Evolutionary conservation across 2,113 vertebrate species (phyloP).

Genomic region (Cavia porcellus): DNA sequence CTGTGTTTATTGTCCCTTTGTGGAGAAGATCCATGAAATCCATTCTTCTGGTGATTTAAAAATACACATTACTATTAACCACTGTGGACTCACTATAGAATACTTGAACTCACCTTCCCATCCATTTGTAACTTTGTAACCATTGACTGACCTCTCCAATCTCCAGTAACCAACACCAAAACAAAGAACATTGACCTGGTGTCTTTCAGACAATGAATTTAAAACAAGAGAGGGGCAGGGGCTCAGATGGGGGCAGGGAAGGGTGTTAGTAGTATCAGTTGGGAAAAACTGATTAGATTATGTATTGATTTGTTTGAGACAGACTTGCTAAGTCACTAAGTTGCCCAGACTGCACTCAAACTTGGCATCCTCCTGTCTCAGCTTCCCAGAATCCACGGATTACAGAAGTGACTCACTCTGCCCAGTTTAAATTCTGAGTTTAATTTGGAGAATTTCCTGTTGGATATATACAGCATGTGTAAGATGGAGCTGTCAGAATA

Average conservation of each 20-base stretch:
- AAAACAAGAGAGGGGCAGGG: background rate
- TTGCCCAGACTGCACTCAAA: background rate
- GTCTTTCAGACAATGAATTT: background rate
- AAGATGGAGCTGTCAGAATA: background rate
- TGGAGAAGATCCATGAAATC: background rate
- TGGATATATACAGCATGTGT: background rate
- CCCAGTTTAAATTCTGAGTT: background rate
- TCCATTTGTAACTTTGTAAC: background rate
- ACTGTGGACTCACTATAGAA: background rate
- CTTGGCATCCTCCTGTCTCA: background rate
- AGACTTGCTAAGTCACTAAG: background rate
- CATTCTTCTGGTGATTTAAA: background rate
- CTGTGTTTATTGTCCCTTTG: too few species aligned
- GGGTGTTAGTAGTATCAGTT: accelerated
- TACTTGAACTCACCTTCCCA: too few species aligned
- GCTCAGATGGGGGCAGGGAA: background rate
- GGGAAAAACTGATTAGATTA: background rate
- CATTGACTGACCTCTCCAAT: background rate
- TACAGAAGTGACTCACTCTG: background rate
- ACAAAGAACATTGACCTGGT: background rate
- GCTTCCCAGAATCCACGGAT: background rate
- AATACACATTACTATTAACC: background rate
- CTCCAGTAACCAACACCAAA: background rate
- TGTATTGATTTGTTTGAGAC: background rate
- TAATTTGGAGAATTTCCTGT: background rate